Evolutionary conservation across 2,888 invertebrate genomes (phyloP).

Genomic region (Tenthredo livida): DNA sequence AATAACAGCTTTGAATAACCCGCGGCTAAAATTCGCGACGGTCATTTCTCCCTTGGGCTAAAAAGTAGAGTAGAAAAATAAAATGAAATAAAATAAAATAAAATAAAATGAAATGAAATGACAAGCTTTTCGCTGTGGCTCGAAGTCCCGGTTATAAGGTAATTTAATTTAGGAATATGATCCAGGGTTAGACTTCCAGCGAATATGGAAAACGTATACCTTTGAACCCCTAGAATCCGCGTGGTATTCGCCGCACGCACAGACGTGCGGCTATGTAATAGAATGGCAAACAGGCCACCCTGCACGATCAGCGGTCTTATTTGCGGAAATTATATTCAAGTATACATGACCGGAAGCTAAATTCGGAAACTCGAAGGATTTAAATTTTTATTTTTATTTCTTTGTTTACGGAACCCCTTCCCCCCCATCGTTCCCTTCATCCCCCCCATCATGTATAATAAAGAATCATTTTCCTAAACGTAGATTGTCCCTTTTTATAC

Average conservation of each 20-base stretch:
- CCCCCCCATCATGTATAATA: background rate
- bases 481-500: background rate
- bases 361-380: background rate
- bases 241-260: slow-evolving; percentile 46
- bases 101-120: background rate
- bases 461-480: background rate
- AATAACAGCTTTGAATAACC: background rate
- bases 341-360: slow-evolving; percentile 53
- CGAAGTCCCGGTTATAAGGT: background rate
- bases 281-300: slow-evolving; percentile 50
- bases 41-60: background rate
- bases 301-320: slow-evolving; percentile 15
- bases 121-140: background rate
- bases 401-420: slow-evolving; percentile 26
- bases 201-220: slow-evolving; percentile 7
- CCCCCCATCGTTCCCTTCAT: background rate
- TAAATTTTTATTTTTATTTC: slow-evolving; percentile 39
- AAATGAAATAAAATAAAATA: background rate
- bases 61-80: background rate
- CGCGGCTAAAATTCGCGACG: background rate
- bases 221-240: slow-evolving; percentile 30
- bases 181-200: slow-evolving; percentile 1
- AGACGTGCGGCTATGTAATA: slow-evolving; percentile 31
- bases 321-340: slow-evolving; percentile 43
- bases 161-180: slow-evolving; percentile 33